These are phyloP conservation scores for Xanthorhoe designata DNA, from an alignment of 2,888 invertebrate species.

Conservation along the genomic window DNA sequence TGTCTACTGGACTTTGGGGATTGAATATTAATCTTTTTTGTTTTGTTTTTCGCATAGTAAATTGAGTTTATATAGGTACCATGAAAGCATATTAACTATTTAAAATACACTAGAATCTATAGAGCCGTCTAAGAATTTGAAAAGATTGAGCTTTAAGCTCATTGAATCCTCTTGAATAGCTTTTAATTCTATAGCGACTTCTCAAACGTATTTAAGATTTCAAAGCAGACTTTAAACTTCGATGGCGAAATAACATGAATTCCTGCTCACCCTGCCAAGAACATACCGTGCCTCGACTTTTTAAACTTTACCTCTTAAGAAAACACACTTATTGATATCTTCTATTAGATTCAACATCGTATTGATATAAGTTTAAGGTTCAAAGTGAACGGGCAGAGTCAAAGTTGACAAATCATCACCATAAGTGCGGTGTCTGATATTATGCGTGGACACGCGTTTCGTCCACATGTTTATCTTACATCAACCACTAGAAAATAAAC, in stretches of 20 bases:
- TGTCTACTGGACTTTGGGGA: no score
- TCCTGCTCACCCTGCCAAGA: constrained; percentile 54
- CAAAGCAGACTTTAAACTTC: constrained; percentile 15
- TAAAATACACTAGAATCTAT: no score
- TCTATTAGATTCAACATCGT: constrained; percentile 38
- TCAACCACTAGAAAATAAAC: constrained; percentile 49
- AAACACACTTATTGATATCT: constrained; percentile 51
- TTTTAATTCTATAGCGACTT: no score
- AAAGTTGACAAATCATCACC: constrained; percentile 81
- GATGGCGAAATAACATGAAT: constrained; percentile 32
- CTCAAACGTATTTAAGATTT: constrained; percentile 20
- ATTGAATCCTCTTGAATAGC: no score
- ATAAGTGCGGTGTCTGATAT: constrained; percentile 77
- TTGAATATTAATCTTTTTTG: no score
- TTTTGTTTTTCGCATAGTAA: no score
- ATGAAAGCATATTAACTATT: no score
- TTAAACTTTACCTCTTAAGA: constrained; percentile 62
- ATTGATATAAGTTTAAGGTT: constrained; percentile 18
- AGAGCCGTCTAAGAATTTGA: no score
- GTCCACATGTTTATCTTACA: constrained; percentile 54
- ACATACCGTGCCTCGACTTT: constrained; percentile 68
- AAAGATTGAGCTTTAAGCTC: no score
- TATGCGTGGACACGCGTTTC: constrained; percentile 80
- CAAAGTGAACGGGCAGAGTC: constrained; percentile 26
- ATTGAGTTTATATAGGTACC: no score